phyloP scores from a whole-genome alignment of 1,140 invertebrate genomes.

The Heliconius nattereri region DNA sequence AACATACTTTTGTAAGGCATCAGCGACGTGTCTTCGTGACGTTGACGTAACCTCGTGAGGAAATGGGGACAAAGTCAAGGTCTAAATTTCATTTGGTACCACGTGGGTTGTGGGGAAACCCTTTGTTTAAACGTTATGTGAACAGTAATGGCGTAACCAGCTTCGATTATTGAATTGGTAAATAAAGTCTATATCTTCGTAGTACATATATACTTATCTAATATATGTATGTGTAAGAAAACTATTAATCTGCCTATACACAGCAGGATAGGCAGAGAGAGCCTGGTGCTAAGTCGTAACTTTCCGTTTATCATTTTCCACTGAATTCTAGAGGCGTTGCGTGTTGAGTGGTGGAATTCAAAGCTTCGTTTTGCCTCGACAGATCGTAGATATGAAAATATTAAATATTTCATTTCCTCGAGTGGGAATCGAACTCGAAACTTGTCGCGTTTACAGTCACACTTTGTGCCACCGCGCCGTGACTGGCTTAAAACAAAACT shows the following conservation, averaged over 20 bases:
- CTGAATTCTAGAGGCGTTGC: too few relatives aligned
- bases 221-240: not conserved
- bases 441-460: too few relatives aligned
- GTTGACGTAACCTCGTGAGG: constrained; percentile 39
- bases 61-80: constrained; percentile 67
- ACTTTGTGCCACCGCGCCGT: too few relatives aligned
- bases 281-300: too few relatives aligned
- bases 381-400: too few relatives aligned
- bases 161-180: constrained; percentile 16
- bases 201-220: constrained; percentile 30
- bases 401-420: too few relatives aligned
- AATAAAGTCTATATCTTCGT: constrained; percentile 44
- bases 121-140: not conserved
- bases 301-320: too few relatives aligned
- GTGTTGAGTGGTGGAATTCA: too few relatives aligned
- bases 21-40: not conserved
- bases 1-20: not conserved
- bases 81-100: constrained; percentile 55
- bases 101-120: constrained; percentile 25
- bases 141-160: not conserved
- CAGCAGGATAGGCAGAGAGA: too few relatives aligned
- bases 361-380: too few relatives aligned
- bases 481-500: too few relatives aligned
- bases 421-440: too few relatives aligned
- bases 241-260: not conserved